Base-by-base conservation (phyloP, 2,888 invertebrate species). In the Apamea epomidion region DNA sequence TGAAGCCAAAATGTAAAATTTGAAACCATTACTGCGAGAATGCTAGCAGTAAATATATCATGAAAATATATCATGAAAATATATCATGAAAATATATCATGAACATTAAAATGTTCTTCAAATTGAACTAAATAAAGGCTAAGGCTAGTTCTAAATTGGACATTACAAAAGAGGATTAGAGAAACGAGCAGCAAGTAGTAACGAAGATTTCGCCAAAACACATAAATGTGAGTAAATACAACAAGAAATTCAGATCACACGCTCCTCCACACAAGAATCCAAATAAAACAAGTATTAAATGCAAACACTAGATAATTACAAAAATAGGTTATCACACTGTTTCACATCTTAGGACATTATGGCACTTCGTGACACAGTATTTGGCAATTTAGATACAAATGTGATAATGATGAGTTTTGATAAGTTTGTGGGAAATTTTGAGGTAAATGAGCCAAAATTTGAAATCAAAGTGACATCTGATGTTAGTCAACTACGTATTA, bases 321-420 rank as follows among this genome's bases (percentile, higher is more conserved):
- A 81, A 82, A 89, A 83, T 91, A 88, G 91, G 92, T 91, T 92
- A 92, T 91, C 91, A 76, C 42, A 21, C n/a, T 54, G 77, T 74
- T 71, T 83, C 60, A 89, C 91, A 92, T 91, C 92, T 82, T 14
- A 88, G 90, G 91, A 92, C 92, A 90, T 92, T 91, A 88, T 81
- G 89, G 86, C 88, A 86, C 81, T 80, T 70, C 64, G 82, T 84
- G 90, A 84, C 92, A 92, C 85, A 92, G 88, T 88, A 89, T 89
- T 91, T 89, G 88, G 88, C 89, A 89, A 91, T 93, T 93, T 90
- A 92, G 92, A 93, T 94, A 92, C 87, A 88, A 88, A 90, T 85
- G 83, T 83, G 90, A 91, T 91, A 89, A 81, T 85, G 80, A 86
- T 86, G 64, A 87, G 86, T 85, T 80, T 74, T 87, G 89, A 91